phyloP scores from a whole-genome alignment of 2,797 vertebrate genomes.

The Pangasius mekongensis region DNA sequence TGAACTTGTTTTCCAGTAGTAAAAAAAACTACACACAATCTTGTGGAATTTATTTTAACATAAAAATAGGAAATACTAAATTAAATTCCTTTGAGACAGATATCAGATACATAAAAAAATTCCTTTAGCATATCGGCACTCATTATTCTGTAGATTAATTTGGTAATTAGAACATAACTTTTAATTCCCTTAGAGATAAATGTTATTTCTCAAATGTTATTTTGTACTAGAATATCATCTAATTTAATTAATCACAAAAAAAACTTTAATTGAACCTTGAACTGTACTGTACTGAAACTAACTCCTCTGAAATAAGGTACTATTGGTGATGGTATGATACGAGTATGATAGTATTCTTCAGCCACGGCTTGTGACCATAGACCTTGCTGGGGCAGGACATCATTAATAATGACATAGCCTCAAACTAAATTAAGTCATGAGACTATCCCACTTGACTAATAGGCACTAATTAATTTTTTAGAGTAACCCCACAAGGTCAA shows the following conservation, averaged over 20 bases:
- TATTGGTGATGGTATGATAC: neutral
- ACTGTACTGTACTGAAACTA: neutral
- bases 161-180: neutral
- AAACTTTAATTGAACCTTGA: neutral
- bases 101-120: neutral
- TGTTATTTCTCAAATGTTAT: no score
- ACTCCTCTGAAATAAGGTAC: neutral
- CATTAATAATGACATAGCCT: neutral
- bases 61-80: neutral
- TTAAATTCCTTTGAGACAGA: neutral
- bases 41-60: neutral
- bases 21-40: neutral
- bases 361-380: neutral
- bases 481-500: neutral
- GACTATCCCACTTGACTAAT: neutral
- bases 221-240: neutral
- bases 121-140: neutral
- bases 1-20: neutral
- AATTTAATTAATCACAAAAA: neutral
- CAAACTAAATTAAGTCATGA: neutral
- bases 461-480: neutral
- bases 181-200: neutral
- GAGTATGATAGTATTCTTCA: neutral
- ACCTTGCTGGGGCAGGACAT: neutral
- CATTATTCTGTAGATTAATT: neutral